Percentiles rank a stretch among this genome's conserved stretches.
Conservation (phyloP, 2,888 invertebrate genomes). For the Galerucella nymphaeae region DNA sequence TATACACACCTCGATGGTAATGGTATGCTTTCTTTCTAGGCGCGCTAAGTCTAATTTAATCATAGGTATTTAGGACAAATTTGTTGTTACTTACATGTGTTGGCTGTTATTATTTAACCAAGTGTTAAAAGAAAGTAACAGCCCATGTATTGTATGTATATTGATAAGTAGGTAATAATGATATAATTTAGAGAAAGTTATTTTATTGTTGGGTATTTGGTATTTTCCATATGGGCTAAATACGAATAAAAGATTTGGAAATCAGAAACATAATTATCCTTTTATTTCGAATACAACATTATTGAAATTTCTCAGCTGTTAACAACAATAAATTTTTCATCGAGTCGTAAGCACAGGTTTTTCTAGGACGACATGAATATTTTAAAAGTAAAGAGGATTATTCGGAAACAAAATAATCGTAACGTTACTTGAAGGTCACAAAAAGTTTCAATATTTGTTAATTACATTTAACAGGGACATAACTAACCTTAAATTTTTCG, state of each 20-base stretch:
- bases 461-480: no score
- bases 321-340: no score
- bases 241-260: neutral
- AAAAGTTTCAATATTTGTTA: no score
- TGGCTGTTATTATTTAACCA: slow-evolving; percentile 22
- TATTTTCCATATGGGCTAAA: neutral
- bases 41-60: slow-evolving; percentile 29
- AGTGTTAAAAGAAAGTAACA: slow-evolving; percentile 26
- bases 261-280: neutral
- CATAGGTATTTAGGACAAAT: slow-evolving; percentile 26
- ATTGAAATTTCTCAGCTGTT: neutral
- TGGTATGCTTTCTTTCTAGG: slow-evolving; percentile 29
- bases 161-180: slow-evolving; percentile 5
- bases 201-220: neutral
- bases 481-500: no score
- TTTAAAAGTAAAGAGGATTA: no score
- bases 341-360: no score
- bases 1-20: slow-evolving; percentile 11
- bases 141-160: neutral
- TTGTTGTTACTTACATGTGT: slow-evolving; percentile 22
- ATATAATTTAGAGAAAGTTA: slow-evolving; percentile 10
- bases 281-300: neutral
- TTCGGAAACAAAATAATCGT: no score
- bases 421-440: no score
- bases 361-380: no score